Evolutionary conservation across 2,797 vertebrate genomes (phyloP), one percentile per base, ranked within the genome.

Genomic region (Stomatorhinus walkeri): DNA sequence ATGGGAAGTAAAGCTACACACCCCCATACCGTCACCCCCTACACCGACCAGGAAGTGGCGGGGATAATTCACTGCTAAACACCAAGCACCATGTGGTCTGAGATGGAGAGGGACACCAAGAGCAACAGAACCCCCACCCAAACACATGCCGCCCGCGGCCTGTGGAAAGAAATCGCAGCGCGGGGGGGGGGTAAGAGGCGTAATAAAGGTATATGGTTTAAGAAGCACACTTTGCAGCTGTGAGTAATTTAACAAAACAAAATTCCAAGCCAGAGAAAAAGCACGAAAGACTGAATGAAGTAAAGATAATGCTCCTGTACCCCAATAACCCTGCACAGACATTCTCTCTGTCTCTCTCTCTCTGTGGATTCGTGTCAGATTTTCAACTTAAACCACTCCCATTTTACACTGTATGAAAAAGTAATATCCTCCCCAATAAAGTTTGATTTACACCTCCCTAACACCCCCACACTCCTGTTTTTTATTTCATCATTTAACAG

Each of bases 341-440:
- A 68, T 79, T 89, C 90, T 87, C 64, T 90, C 89, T 91, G 91
- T 90, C 91, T 85, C 91, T 91, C 91, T 93, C 93, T 93, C 93
- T 92, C 92, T 93, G 93, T 91, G 90, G 94, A 95, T 94, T 93
- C 91, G 92, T 93, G 94, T 93, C 93, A 90, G 93, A 94, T 94
- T 95, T 95, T 89, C 22, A 52, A 46, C 22, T 94, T 94, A 93
- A 93, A 95, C 95, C 93, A 95, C 94, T 95, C 92, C 94, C 93
- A 96, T 96, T 96, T 95, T 93, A 94, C 94, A 94, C 92, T 93
- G 95, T 94, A 95, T 96, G 94, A 96, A 96, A 96, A 96, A 95
- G 95, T 95, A 96, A 96, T 96, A 96, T 96, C 95, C 92, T 19
- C 91, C 92, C 95, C 95, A 95, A 96, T 96, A 96, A 96, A 96